Base-by-base conservation (phyloP, 2,888 invertebrate genomes). In the Rugalucina vietnamica region DNA sequence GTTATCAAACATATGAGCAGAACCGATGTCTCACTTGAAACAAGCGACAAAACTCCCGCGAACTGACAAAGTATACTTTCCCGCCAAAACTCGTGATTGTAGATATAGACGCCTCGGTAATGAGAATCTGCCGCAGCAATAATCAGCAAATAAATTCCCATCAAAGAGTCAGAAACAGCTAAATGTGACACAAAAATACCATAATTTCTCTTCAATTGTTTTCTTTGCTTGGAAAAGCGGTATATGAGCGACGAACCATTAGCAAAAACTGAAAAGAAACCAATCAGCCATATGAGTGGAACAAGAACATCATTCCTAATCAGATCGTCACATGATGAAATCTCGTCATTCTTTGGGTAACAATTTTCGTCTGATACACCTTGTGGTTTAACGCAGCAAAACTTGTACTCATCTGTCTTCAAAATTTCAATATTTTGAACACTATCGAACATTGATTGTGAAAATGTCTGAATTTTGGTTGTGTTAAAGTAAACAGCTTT, bases 11-110 rank as follows among this genome's bases (percentile, higher is more conserved):
- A n/a, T n/a, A n/a, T n/a, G n/a, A 96, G 95, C 83, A 96, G 92
- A 0, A 96, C 96, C 0, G 96, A 96, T 4, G 96, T 96, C 93
- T 96, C 96, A 82, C 96, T 96, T 81, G 96, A 96, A 27, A 89
- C 18, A 0, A 89, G 88, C 0, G 90, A 79, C 21, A 91, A n/a
- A n/a, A n/a, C n/a, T n/a, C n/a, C n/a, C n/a, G n/a, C n/a, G n/a
- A n/a, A n/a, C n/a, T n/a, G n/a, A n/a, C n/a, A n/a, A n/a, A n/a
- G n/a, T n/a, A n/a, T n/a, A n/a, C n/a, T n/a, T n/a, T n/a, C n/a
- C n/a, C 86, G 82, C 91, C 91, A 91, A 1, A 73, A 2, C 1
- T 72, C 37, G 32, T 90, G 90, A 50, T 85, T 70, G 80, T 79
- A 86, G 10, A 89, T 81, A 76, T 91, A 91, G 10, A 37, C 73